These are phyloP conservation scores for Hypocryptadius cinnamomeus DNA, from an alignment of 2,113 vertebrate species.

Conservation along the genomic window DNA sequence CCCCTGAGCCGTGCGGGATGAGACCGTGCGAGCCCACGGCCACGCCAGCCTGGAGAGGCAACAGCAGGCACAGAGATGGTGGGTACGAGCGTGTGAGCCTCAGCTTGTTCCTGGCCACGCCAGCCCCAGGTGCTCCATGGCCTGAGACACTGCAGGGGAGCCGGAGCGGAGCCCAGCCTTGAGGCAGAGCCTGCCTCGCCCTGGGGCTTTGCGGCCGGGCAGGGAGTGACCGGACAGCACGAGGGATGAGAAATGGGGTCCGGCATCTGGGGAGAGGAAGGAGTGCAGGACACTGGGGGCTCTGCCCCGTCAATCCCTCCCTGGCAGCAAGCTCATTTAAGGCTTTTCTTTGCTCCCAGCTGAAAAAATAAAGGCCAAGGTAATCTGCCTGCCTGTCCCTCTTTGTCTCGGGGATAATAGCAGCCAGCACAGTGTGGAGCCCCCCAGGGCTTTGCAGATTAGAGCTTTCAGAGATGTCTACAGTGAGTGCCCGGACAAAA, in stretches of 20 bases:
- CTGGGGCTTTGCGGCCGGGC: not conserved
- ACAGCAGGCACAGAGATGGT: not conserved
- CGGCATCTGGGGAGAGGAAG: not conserved
- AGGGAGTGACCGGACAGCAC: rapidly evolving
- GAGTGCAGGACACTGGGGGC: not conserved
- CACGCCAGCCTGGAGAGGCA: not conserved
- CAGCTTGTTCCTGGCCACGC: not conserved
- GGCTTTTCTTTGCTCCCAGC: conserved; percentile 11
- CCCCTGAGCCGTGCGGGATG: not conserved
- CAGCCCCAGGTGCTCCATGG: rapidly evolving
- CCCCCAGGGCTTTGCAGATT: conserved; percentile 40
- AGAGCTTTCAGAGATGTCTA: conserved; percentile 33
- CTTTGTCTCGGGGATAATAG: conserved; percentile 50
- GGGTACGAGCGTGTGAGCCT: not conserved
- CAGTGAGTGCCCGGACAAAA: conserved; percentile 21
- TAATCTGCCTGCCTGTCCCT: conserved; percentile 43
- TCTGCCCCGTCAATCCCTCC: not conserved
- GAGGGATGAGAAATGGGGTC: not conserved
- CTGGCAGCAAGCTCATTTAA: not conserved
- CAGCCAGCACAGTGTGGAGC: not conserved
- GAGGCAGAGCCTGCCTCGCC: not conserved
- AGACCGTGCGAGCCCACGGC: rapidly evolving
- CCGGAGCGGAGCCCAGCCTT: not conserved
- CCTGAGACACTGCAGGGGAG: not conserved
- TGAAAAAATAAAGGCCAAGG: conserved; percentile 52